Evolutionary conservation across 2,888 invertebrate genomes (phyloP).

Genomic region (Ecliptopera silaceata): DNA sequence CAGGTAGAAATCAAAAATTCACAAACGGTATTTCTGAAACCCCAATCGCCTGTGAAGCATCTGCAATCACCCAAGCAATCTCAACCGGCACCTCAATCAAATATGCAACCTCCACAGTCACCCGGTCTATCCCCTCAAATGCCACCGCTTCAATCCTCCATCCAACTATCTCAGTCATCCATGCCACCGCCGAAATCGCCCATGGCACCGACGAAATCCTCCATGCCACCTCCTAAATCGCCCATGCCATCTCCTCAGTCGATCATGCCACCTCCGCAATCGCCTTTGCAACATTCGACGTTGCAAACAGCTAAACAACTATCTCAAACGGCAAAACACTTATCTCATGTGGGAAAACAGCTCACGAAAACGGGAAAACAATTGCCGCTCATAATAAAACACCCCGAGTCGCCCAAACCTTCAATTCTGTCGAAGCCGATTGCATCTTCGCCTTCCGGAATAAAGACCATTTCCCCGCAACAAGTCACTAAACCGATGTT

Average conservation of each 20-base stretch:
- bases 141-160: conserved; percentile 19
- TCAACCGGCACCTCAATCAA: conserved; percentile 12
- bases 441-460: conserved; percentile 4
- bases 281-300: conserved; percentile 1
- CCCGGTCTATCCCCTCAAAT: conserved; percentile 14
- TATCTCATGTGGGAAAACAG: conserved; percentile 11
- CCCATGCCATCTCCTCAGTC: conserved; percentile 49
- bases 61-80: conserved; percentile 24
- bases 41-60: conserved; percentile 17
- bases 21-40: conserved; percentile 30
- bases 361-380: conserved; percentile 14
- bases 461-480: conserved; percentile 33
- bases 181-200: conserved; percentile 6
- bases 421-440: conserved; percentile 25
- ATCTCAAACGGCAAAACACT: conserved; percentile 13
- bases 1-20: conserved; percentile 21
- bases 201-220: conserved; percentile 5
- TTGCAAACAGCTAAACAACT: conserved; percentile 15
- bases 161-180: conserved; percentile 9
- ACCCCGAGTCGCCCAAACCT: conserved; percentile 26
- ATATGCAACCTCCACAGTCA: conserved; percentile 16
- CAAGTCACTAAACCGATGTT: conserved; percentile 31
- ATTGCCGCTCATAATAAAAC: conserved; percentile 19
- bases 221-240: conserved; percentile 35
- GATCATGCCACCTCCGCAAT: conserved; percentile 23